These are phyloP conservation scores for Halesus radiatus DNA, from an alignment of 1,140 invertebrate genomes.

Conservation along the genomic window DNA sequence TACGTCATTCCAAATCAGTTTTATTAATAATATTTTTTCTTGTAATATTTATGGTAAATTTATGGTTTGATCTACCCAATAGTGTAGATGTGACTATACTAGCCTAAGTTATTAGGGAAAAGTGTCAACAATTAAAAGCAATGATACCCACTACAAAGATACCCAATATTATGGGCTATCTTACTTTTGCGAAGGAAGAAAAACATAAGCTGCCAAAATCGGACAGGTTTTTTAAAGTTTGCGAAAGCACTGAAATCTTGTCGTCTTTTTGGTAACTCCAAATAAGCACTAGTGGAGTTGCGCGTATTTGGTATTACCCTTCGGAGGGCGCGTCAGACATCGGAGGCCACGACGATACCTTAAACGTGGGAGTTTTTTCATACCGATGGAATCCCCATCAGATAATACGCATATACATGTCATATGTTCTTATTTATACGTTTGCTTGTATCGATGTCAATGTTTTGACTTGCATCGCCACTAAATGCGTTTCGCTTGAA, in stretches of 20 bases:
- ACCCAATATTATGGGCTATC: no score
- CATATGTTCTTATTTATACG: not conserved
- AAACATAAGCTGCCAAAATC: not conserved
- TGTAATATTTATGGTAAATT: no score
- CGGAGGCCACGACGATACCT: not conserved
- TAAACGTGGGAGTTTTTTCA: not conserved
- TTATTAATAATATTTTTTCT: no score
- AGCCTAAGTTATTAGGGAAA: no score
- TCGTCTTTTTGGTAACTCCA: slow-evolving; percentile 12
- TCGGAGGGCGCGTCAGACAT: not conserved
- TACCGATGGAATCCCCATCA: not conserved
- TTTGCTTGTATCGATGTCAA: not conserved
- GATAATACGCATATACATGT: no score
- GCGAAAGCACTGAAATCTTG: not conserved
- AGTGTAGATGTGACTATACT: no score
- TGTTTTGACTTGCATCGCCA: not conserved
- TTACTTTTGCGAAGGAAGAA: no score
- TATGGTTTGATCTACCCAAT: no score
- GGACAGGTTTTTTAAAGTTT: slow-evolving; percentile 2
- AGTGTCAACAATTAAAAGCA: no score
- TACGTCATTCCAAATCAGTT: no score
- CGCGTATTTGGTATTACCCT: slow-evolving; percentile 26
- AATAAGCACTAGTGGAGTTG: not conserved
- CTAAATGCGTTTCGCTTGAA: no score
- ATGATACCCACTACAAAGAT: no score